Base-by-base conservation (phyloP, 2,888 invertebrate species). In the Sthenelais limicola region DNA sequence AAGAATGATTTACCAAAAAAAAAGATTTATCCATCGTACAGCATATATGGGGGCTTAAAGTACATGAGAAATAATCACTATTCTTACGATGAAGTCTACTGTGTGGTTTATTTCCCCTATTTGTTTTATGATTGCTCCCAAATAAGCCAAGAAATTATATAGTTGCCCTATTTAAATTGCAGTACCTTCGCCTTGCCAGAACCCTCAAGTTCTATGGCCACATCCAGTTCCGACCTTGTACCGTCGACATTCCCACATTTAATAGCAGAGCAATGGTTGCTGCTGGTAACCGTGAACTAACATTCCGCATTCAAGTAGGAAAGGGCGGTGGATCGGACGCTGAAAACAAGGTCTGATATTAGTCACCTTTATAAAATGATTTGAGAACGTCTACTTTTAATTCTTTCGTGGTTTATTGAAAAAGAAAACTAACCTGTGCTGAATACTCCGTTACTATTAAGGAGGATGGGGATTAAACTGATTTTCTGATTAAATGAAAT, bases 201-300 rank as follows among this genome's bases (percentile, higher is more conserved):
- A 92, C 92, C 33, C 90, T 97, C 80, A 94, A 94, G 79, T 94
- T 93, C 85, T 98, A 98, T 88, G 96, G 97, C 18, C 94, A 94
- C 84, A 91, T 97, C 74, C 93, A 94, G 83, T 94, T 95, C 85
- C 90, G 91, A 72, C 91, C 92, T 47, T 93, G 94, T 77, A 88
- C 90, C 58, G 92, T 93, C 81, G 94, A 95, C 89, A 94, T 93
- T 88, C 94, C 94, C 0, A 89, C 91, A 76, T 88, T 91, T 38
- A 91, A 91, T 76, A 91, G 92, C 5, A 89, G 89, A 79, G 93
- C 92, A 24, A 89, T 92, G 32, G 92, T 98, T 56, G 92, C 93
- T 43, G 93, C 96, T 79, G 97, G 97, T 9, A 93, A 93, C 84
- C 92, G 93, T 84, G 97, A 97, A 88, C 89, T 97, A 35, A 93